Evolutionary conservation across 2,888 invertebrate species (phyloP), one percentile per base, ranked within the genome.

Genomic region (Rambutsinella grinnellia): DNA sequence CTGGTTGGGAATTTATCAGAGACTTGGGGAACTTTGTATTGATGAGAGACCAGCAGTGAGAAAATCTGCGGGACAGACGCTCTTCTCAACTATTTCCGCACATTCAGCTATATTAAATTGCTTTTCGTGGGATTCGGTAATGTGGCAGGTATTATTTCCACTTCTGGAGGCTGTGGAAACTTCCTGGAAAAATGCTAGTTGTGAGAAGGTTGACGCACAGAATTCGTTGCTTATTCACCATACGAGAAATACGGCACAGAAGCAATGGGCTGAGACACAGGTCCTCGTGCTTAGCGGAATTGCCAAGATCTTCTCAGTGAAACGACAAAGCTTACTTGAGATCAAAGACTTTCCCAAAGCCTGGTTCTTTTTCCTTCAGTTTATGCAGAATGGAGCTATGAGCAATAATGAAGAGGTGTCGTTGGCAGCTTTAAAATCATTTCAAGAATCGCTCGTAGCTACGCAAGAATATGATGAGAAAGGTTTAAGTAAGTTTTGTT

Each of bases 181-280:
- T 68, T 85, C 88, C 49, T 89, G 89, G 49, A 88, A 87, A 72
- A 86, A 87, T 23, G 89, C 90, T 3, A 89, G 89, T 54, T 88
- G 87, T 79, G 88, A 88, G 79, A 94, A 94, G 86, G 95, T 96
- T 58, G 95, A 96, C 85, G 93, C 94, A 0, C 95, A 95, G 54
- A 95, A 93, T 74, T 97, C 96, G 85, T 96, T 99, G 82, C 89
- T 99, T 3, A 98, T 99, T 84, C 99, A 99, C 87, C 99, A 99
- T 87, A 96, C 98, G 0, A 90, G 99, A 74, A 99, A 99, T 87
- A 99, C 99, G 0, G 98, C 98, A 58, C 97, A 97, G 87, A 99
- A 99, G 85, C 99, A 99, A 85, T 99, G 98, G 98, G 97, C 98
- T 0, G 98, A 99, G 88, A 99, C 99, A 0, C 95, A 97, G 89